Evolutionary conservation across 1,140 invertebrate species (phyloP).

Genomic region (Akabosia matsudoensis): DNA sequence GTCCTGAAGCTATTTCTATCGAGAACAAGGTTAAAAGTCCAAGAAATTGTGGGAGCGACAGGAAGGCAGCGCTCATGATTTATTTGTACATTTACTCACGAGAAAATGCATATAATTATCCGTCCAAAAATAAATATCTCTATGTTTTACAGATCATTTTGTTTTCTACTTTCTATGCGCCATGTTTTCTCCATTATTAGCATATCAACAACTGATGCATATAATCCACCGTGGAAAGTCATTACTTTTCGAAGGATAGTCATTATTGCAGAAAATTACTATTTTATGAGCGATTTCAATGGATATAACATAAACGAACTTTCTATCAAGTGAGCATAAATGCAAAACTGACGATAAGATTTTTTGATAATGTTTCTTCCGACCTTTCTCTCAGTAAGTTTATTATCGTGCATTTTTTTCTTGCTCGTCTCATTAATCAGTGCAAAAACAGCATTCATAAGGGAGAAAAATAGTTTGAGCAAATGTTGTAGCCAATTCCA

Average conservation of each 20-base stretch:
- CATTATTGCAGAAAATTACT: constrained; percentile 14
- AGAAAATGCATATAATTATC: constrained; percentile 8
- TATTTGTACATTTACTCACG: not conserved
- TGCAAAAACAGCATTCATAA: too few relatives aligned
- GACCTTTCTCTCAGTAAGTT: too few relatives aligned
- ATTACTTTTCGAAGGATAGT: not conserved
- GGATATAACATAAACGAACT: not conserved
- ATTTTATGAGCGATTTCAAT: not conserved
- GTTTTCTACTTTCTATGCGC: too few relatives aligned
- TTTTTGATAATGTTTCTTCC: not conserved
- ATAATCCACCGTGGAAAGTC: not conserved
- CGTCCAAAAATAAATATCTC: not conserved
- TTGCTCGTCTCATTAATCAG: too few relatives aligned
- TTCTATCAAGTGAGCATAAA: not conserved
- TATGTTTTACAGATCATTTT: not conserved
- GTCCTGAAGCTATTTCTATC: too few relatives aligned
- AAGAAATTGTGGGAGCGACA: not conserved
- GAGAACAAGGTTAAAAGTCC: not conserved
- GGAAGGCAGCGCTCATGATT: not conserved
- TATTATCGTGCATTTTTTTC: too few relatives aligned
- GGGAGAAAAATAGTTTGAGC: too few relatives aligned
- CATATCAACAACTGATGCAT: not conserved
- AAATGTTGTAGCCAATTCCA: too few relatives aligned
- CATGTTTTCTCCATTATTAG: not conserved
- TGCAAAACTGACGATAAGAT: not conserved